Evolutionary conservation across 2,888 invertebrate genomes (phyloP), one percentile per base, ranked within the genome.

Genomic region (Temnothorax unifasciatus): DNA sequence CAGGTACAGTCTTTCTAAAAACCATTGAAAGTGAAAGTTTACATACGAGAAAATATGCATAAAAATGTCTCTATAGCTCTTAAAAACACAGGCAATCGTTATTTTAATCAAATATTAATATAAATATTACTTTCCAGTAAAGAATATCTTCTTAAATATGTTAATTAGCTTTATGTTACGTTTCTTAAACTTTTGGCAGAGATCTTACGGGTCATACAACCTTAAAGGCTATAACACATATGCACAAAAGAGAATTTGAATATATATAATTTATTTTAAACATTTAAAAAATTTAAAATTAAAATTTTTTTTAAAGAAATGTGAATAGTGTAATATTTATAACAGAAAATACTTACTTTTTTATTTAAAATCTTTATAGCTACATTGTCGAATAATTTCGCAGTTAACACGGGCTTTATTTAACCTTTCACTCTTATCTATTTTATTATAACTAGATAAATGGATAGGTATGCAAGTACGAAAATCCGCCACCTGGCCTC

Each of bases 341-440:
- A 69, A 29, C 11, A 29, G 34, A 29, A 50, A 18, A 50, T 34
- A 34, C 6, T 34, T 34, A 29, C 9, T n/a, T 50, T 52, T 52
- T 29, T 29, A 71, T 54, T 9, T 6, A 29, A 71, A 38, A 54
- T 11, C 1, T 11, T 38, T 18, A 41, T 18, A 41, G 18, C 6
- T 21, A 63, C n/a, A n/a, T 41, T 44, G 18, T 6, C 13, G 29
- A 61, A 34, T 18, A 59, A 44, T n/a, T 57, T 41, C 11, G 18
- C 29, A 15, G n/a, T 74, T 34, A 34, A 25, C 15, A 34, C 15
- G 2, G 9, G 11, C 13, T 15, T 3, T 2, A 0, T 25, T 41
- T 57, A 73, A 73, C 59, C 13, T 66, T 74, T 4, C 9, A 47
- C 1, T 75, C 47, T 63, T 47, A 15, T 75, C 18, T 34, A 5